Percentiles rank a stretch among this genome's conserved stretches.
phyloP scores from a whole-genome alignment of 2,113 vertebrate genomes.

The Aspidoscelis tigris region DNA sequence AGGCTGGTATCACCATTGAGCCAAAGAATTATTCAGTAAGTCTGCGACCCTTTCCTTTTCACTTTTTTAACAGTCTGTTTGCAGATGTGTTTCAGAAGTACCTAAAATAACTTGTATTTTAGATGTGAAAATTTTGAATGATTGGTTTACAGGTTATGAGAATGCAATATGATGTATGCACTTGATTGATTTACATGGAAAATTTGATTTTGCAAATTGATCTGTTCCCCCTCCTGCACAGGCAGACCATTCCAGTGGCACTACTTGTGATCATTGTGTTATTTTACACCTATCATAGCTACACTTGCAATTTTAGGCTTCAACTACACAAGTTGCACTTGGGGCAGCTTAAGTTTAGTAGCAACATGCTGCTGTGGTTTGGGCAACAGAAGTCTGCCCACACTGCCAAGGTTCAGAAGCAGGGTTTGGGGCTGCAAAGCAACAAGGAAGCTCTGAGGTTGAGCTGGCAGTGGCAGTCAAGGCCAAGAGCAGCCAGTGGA shows the following conservation, averaged over 20 bases:
- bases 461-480: too few relatives aligned
- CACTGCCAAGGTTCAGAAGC: too few relatives aligned
- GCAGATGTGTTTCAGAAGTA: neutral
- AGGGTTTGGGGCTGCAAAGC: too few relatives aligned
- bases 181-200: slow-evolving; percentile 22
- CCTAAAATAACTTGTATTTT: neutral
- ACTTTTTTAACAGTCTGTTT: neutral
- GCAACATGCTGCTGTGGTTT: too few relatives aligned
- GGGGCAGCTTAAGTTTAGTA: too few relatives aligned
- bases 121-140: neutral
- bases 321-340: too few relatives aligned
- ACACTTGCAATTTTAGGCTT: neutral
- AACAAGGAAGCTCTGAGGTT: too few relatives aligned
- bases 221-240: neutral
- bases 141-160: neutral
- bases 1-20: slow-evolving; percentile 45
- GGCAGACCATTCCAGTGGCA: neutral
- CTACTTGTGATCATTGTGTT: neutral
- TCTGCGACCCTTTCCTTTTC: slow-evolving; percentile 35
- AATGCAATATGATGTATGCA: neutral
- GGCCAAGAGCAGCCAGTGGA: too few relatives aligned
- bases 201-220: neutral
- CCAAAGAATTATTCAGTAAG: slow-evolving; percentile 45
- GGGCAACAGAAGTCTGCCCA: too few relatives aligned
- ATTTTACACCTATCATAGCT: neutral